These are phyloP conservation scores for Corydoras sp. DNA, from an alignment of 2,113 vertebrate genomes.

Conservation along the genomic window DNA sequence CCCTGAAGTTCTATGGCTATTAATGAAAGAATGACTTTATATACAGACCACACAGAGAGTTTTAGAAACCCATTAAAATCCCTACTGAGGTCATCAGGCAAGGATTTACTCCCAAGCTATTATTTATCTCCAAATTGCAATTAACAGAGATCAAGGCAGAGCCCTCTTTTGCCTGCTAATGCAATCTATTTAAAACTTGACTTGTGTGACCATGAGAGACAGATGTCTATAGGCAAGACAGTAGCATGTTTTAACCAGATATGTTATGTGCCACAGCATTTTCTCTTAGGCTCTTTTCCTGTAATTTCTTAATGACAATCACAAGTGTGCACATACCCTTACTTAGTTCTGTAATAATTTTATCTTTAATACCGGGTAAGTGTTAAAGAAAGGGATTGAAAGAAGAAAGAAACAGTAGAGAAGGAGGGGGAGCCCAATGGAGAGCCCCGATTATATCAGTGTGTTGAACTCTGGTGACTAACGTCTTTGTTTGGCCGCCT, in stretches of 20 bases:
- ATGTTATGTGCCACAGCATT: constrained; percentile 1
- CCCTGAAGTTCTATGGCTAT: too few relatives aligned
- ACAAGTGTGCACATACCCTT: background rate
- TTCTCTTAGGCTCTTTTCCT: background rate
- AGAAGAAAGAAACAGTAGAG: background rate
- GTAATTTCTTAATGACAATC: background rate
- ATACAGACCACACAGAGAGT: constrained; percentile 16
- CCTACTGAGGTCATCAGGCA: constrained; percentile 41
- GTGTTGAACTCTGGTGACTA: constrained; percentile 15
- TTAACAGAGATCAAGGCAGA: constrained; percentile 46
- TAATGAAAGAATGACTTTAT: background rate
- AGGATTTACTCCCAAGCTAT: constrained; percentile 53
- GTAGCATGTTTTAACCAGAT: constrained; percentile 1
- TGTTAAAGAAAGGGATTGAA: background rate
- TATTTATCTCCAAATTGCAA: constrained; percentile 48
- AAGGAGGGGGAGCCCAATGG: background rate
- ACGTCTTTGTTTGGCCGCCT: constrained; percentile 17
- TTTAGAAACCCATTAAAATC: constrained; percentile 47
- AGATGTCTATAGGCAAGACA: constrained; percentile 11
- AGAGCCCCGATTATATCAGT: constrained; percentile 14
- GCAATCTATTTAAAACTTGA: constrained; percentile 49
- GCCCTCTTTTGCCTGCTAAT: constrained; percentile 49
- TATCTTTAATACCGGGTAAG: too few relatives aligned
- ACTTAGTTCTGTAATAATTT: background rate
- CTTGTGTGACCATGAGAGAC: constrained; percentile 28